phyloP scores from a whole-genome alignment of 2,113 vertebrate species.

The Empidonax traillii region DNA sequence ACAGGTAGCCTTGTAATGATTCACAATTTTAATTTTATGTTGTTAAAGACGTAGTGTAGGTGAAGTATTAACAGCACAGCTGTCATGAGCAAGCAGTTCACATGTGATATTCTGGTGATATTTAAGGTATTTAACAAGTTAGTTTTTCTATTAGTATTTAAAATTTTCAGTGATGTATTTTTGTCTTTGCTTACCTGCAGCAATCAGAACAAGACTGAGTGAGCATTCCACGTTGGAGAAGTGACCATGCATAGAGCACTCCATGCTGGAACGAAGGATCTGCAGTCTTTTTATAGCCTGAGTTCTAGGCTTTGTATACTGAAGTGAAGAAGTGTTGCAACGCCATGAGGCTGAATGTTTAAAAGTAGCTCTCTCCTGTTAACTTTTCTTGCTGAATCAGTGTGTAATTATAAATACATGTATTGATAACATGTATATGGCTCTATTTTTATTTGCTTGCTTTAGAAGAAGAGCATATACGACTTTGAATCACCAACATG shows the following conservation, averaged over 20 bases:
- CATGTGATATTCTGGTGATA: background rate
- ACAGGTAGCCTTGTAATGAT: background rate
- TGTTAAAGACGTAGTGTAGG: background rate
- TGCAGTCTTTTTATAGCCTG: constrained; percentile 60
- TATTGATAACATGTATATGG: constrained; percentile 61
- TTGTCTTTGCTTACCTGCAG: constrained; percentile 24
- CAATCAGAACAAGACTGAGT: constrained; percentile 67
- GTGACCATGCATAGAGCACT: constrained; percentile 19
- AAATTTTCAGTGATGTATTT: background rate
- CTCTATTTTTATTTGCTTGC: constrained; percentile 70
- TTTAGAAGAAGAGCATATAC: constrained; percentile 44
- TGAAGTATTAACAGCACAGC: background rate
- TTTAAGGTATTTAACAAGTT: background rate
- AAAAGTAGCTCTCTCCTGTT: constrained; percentile 63
- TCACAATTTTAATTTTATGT: background rate
- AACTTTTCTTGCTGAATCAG: constrained; percentile 43
- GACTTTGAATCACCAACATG: constrained; percentile 64
- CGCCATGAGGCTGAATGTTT: constrained; percentile 56
- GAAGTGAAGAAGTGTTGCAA: constrained; percentile 42
- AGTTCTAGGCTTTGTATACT: constrained; percentile 39
- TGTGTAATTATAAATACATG: constrained; percentile 70
- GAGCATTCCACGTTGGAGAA: constrained; percentile 70
- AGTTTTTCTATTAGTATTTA: background rate
- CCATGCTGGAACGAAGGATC: constrained; percentile 68
- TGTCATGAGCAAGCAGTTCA: background rate